A percentile compares a stretch with the other conserved stretches of the same genome.
These are phyloP conservation scores for Chlorodrepanis virens DNA, from an alignment of 2,113 vertebrate species.

Conservation along the genomic window DNA sequence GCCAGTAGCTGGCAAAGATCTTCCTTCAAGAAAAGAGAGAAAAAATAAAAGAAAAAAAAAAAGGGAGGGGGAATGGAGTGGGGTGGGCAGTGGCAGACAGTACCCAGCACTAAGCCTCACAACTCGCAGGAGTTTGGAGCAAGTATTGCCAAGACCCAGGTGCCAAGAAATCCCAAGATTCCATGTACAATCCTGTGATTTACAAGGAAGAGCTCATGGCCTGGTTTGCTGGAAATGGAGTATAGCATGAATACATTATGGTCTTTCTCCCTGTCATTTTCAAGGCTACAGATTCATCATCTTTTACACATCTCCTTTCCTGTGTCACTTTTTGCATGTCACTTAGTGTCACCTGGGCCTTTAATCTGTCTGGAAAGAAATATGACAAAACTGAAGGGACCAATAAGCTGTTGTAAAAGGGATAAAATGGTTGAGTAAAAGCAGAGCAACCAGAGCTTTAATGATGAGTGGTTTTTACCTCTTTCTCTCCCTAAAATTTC, in stretches of 20 bases:
- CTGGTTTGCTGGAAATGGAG: neutral
- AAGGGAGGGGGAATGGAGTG: rapidly evolving
- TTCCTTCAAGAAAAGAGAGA: neutral
- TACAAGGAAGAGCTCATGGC: neutral
- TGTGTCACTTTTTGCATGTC: neutral
- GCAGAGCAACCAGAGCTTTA: neutral
- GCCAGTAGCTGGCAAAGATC: neutral
- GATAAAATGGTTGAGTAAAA: neutral
- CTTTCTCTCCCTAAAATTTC: neutral
- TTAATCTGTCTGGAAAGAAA: slow-evolving; percentile 3
- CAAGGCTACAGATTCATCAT: neutral
- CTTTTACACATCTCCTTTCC: neutral
- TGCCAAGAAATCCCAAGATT: neutral
- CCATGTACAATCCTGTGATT: neutral
- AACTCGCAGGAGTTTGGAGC: neutral
- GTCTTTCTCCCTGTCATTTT: neutral
- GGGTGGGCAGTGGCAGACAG: neutral
- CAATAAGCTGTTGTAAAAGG: neutral
- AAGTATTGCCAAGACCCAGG: neutral
- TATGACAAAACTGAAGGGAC: neutral
- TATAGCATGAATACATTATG: neutral
- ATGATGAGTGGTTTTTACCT: neutral
- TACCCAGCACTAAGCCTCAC: neutral
- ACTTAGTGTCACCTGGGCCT: neutral
- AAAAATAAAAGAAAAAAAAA: neutral